Evolutionary conservation across 2,797 vertebrate species (phyloP).

Genomic region (Okamejei kenojei): DNA sequence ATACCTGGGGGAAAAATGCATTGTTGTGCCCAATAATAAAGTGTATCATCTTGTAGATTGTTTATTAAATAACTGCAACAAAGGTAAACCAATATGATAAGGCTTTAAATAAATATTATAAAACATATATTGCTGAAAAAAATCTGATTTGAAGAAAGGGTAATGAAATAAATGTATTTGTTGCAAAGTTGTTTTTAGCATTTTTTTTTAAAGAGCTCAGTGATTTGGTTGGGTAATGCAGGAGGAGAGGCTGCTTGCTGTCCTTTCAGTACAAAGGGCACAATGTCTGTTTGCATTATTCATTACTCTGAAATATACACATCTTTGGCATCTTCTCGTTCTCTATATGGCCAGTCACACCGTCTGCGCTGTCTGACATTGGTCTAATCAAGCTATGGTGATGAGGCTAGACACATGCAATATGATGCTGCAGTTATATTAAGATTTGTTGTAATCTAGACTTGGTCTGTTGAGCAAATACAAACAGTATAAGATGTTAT

Average conservation of each 20-base stretch:
- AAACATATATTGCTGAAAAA: background rate
- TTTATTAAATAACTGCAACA: background rate
- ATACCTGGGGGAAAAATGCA: background rate
- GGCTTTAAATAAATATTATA: background rate
- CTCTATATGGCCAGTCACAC: background rate
- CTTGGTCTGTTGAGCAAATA: background rate
- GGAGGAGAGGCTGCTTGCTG: background rate
- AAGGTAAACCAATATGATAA: background rate
- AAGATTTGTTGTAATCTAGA: slow-evolving; percentile 30
- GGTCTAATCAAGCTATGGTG: slow-evolving; percentile 16
- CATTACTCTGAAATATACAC: slow-evolving; percentile 28
- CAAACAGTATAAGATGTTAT: background rate
- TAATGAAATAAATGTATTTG: background rate
- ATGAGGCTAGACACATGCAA: slow-evolving; percentile 24
- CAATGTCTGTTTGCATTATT: slow-evolving; percentile 1
- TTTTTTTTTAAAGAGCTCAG: background rate
- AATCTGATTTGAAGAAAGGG: background rate
- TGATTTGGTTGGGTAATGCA: background rate
- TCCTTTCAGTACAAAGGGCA: slow-evolving; percentile 9
- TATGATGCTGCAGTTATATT: slow-evolving; percentile 21
- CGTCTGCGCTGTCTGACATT: slow-evolving; percentile 14
- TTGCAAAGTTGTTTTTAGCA: background rate
- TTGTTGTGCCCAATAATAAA: background rate
- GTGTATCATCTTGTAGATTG: background rate
- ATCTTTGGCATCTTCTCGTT: background rate